Conservation (phyloP, 2,113 vertebrate species). For the Callocephalon fimbriatum region DNA sequence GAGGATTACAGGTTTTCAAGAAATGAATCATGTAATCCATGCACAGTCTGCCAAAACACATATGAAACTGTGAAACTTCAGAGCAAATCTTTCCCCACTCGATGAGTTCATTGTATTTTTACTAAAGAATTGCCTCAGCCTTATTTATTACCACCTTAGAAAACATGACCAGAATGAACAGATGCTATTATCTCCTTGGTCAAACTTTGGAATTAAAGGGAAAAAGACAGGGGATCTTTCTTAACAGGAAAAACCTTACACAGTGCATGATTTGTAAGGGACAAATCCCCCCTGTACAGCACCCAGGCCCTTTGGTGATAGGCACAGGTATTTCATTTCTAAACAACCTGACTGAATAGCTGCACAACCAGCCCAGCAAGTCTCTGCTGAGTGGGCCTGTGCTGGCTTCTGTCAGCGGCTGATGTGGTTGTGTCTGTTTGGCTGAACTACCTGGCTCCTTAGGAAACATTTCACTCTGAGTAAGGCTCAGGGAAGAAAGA, state of each 20-base stretch:
- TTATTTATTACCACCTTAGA: background rate
- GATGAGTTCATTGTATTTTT: background rate
- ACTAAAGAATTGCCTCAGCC: background rate
- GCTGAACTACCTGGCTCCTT: background rate
- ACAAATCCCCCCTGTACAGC: background rate
- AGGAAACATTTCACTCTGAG: background rate
- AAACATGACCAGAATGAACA: background rate
- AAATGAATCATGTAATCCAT: background rate
- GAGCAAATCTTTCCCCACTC: background rate
- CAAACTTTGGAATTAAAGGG: background rate
- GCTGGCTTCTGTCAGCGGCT: background rate
- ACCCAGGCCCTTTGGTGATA: background rate
- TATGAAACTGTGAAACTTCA: slow-evolving; percentile 26
- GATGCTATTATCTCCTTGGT: background rate
- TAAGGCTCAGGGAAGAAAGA: background rate
- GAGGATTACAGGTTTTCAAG: background rate
- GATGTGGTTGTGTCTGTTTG: background rate
- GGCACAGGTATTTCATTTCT: background rate
- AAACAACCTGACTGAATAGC: background rate
- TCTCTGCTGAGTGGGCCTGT: background rate
- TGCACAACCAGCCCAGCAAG: background rate
- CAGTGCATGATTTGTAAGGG: background rate
- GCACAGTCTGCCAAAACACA: slow-evolving; percentile 35
- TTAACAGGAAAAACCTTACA: background rate
- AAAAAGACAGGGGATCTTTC: background rate